Evolutionary conservation across 2,797 vertebrate species (phyloP), one percentile per base, ranked within the genome.

Genomic region (Leptodactylus fallax): DNA sequence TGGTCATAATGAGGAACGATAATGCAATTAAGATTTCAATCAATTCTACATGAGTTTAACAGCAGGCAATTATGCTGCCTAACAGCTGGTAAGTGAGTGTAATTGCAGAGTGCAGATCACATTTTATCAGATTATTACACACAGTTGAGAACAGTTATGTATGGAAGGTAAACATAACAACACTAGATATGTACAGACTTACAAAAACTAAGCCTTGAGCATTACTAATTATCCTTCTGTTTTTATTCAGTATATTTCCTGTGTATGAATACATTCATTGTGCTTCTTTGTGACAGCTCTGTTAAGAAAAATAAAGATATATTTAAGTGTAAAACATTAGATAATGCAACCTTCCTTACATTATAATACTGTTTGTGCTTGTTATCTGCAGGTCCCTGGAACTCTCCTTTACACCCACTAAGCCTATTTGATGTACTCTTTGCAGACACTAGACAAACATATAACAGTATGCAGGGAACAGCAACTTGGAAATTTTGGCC

Each of bases 11-110:
- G 85, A 89, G 85, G 85, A 89, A 89, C 80, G 88, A 89, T 89
- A 89, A 89, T 89, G 88, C 85, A 89, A 89, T 89, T 89, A 89
- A 89, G 85, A 89, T 89, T 89, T 89, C 88, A 89, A 89, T 89
- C 88, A 89, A 89, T 89, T 89, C 85, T 89, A 89, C 88, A 89
- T 87, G 88, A 89, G 88, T 89, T 89, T 89, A 89, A 89, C 88
- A 89, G 88, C 88, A 89, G 88, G 88, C 88, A 89, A 89, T 89
- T 89, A 89, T 89, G 85, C 88, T 89, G 88, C 88, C 79, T 89
- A 89, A 83, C 88, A 89, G 88, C 88, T 89, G 88, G 86, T 89
- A 89, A 89, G 88, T 89, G 88, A 86, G 88, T 89, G 85, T 89
- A 89, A 89, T 89, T 89, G 88, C 85, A 87, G 86, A 86, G 79